Base-by-base conservation (phyloP, 2,113 vertebrate genomes). In the Chloebia gouldiae region DNA sequence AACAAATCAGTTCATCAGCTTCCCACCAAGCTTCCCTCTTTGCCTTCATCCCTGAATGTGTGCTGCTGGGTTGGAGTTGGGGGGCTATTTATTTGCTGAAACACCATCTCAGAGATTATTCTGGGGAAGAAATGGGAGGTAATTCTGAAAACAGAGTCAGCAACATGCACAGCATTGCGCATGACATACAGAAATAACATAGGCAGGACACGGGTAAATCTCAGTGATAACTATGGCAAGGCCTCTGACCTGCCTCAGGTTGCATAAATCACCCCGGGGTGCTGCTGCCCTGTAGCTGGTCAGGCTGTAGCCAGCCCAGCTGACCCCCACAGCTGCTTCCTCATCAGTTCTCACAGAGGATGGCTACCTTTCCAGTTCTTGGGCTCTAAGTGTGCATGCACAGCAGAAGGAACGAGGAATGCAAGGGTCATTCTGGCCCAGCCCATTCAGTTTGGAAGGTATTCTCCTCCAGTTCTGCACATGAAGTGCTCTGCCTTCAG, bases 241-340 rank as follows among this genome's bases (percentile, higher is more conserved):
- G 17, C 37, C 23, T 14, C 16, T 6, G 2, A 33, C 27, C 27
- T 40, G 37, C 47, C 56, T 28, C 15, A 19, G 35, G 23, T 2
- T 42, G 59, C 7, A 22, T 1, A 31, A 51, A 82, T 49, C 17
- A 33, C 18, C 18, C 37, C 0, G 0, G 12, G 31, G 7, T 17
- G 54, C 4, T 49, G 50, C 37, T 73, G 53, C 17, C 69, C 61
- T 4, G 4, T 2, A 20, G 39, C 3, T 61, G 30, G 21, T 68
- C 13, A 63, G 56, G 35, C 6, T 47, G 35, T 1, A 51, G 45
- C 9, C 27, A 54, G 23, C 27, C 35, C 0, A 0, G 7, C 5
- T 5, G 1, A 15, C 6, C 10, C 12, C 35, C 39, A 63, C 2
- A 9, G 77, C 65, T 54, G 39, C 73, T 50, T 69, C 80, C 49